Percentiles rank a stretch among this genome's conserved stretches.
Evolutionary conservation across 2,113 vertebrate species (phyloP).

Genomic region (Danionella cerebrum): DNA sequence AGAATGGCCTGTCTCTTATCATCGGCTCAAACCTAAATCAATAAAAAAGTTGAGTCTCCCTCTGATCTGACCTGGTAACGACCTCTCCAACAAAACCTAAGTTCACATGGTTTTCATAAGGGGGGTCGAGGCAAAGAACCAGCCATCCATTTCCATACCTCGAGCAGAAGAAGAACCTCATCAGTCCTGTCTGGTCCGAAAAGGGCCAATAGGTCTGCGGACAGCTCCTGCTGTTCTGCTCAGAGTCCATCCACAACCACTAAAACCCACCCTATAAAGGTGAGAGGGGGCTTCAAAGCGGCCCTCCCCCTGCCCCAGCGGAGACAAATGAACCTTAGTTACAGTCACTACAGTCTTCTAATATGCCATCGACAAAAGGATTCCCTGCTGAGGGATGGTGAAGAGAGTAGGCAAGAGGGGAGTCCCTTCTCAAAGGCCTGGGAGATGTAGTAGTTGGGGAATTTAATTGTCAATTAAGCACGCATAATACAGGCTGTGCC

Average conservation of each 20-base stretch:
- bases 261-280: constrained; percentile 61
- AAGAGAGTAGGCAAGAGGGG: constrained; percentile 71
- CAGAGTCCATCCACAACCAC: constrained; percentile 55
- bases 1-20: constrained; percentile 37
- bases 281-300: constrained; percentile 38
- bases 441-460: constrained; percentile 73
- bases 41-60: constrained; percentile 54
- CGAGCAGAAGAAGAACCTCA: constrained; percentile 57
- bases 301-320: constrained; percentile 64
- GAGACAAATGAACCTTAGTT: constrained; percentile 86
- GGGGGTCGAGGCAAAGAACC: constrained; percentile 24
- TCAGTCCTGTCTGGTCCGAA: constrained; percentile 79
- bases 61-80: constrained; percentile 63
- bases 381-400: constrained; percentile 68
- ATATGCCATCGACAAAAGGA: constrained; percentile 82
- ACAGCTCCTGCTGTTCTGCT: constrained; percentile 83
- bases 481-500: constrained; percentile 84
- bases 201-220: constrained; percentile 68
- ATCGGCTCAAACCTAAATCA: constrained; percentile 54
- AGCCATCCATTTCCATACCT: constrained; percentile 43
- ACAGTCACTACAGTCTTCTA: constrained; percentile 82
- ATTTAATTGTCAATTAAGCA: constrained; percentile 99
- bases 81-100: constrained; percentile 61
- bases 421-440: constrained; percentile 77
- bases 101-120: constrained; percentile 28